phyloP scores from a whole-genome alignment of 1,140 invertebrate genomes.

The Leucophenga varia region DNA sequence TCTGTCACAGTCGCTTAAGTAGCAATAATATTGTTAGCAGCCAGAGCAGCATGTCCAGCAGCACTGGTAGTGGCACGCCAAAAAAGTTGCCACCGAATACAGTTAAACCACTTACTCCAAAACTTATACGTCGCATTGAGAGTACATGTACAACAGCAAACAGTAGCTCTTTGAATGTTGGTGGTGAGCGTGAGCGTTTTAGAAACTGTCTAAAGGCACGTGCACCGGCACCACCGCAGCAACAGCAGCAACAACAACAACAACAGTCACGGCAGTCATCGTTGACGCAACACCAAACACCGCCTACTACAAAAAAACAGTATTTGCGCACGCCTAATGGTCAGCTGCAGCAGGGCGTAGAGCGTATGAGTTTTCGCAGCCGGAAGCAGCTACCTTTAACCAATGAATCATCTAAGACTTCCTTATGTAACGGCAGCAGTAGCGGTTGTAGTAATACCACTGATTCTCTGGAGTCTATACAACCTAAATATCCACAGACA shows the following conservation, averaged over 20 bases:
- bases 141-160: constrained; percentile 27
- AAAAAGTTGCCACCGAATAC: constrained; percentile 12
- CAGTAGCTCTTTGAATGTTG: neutral
- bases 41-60: constrained; percentile 14
- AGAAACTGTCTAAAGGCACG: constrained; percentile 21
- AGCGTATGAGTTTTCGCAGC: constrained; percentile 7
- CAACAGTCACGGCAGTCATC: constrained; percentile 4
- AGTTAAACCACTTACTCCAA: constrained; percentile 47
- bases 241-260: constrained; percentile 8
- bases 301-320: constrained; percentile 30
- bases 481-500: constrained; percentile 16
- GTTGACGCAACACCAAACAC: neutral
- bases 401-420: constrained; percentile 21
- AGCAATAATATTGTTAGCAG: constrained; percentile 11
- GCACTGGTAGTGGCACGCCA: constrained; percentile 6
- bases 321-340: constrained; percentile 17
- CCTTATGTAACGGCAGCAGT: constrained; percentile 7
- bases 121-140: constrained; percentile 48
- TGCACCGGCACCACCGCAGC: constrained; percentile 27
- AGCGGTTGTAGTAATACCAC: constrained; percentile 3
- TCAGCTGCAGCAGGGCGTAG: too few species aligned
- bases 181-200: constrained; percentile 14
- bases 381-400: too few species aligned
- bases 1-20: constrained; percentile 9
- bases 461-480: constrained; percentile 12